Conservation (phyloP, 2,888 invertebrate species). For the Bruchidius siliquastri region DNA sequence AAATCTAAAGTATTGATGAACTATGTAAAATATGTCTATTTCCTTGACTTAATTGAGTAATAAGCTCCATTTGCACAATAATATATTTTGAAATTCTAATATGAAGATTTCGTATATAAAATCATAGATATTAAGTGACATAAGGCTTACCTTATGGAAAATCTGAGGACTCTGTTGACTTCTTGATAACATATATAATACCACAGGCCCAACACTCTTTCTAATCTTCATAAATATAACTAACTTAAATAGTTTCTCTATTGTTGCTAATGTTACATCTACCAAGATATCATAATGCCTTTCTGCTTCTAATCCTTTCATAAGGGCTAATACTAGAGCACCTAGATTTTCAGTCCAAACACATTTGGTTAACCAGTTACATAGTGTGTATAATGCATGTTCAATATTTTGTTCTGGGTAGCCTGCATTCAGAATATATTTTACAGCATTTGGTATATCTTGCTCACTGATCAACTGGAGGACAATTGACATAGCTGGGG, state of each 20-base stretch:
- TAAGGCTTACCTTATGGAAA: constrained; percentile 49
- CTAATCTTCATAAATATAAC: constrained; percentile 55
- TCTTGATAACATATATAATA: constrained; percentile 60
- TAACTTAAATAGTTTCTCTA: constrained; percentile 56
- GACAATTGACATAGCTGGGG: constrained; percentile 58
- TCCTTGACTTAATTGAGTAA: no score
- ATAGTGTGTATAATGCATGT: constrained; percentile 60
- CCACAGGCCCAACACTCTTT: constrained; percentile 57
- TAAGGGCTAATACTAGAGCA: constrained; percentile 62
- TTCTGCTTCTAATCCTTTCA: constrained; percentile 53
- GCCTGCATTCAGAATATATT: constrained; percentile 44
- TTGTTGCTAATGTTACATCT: constrained; percentile 58
- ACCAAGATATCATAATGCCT: constrained; percentile 48
- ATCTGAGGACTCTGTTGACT: constrained; percentile 54
- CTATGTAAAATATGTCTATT: no score
- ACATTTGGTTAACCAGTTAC: constrained; percentile 64
- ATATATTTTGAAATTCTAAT: constrained; percentile 1
- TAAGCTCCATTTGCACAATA: no score
- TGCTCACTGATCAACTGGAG: constrained; percentile 47
- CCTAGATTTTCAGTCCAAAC: constrained; percentile 60
- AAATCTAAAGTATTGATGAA: no score
- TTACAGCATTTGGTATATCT: constrained; percentile 42
- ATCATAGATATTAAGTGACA: not conserved
- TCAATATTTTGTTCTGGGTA: constrained; percentile 53
- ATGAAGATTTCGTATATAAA: no score